These are phyloP conservation scores for Quadriops clusia DNA, from an alignment of 2,888 invertebrate genomes.

Conservation along the genomic window DNA sequence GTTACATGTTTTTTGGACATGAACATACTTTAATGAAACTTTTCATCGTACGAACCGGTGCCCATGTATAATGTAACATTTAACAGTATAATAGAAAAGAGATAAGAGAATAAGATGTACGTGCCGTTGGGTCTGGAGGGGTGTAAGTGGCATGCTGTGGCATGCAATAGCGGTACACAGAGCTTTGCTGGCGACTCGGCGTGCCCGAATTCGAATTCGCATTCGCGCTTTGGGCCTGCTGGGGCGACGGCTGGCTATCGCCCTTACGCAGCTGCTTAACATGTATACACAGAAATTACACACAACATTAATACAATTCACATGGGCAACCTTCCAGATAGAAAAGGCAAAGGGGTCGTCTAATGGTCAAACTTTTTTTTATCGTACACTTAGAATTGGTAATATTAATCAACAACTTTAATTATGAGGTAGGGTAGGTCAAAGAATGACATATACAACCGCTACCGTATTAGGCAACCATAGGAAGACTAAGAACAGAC, in stretches of 20 bases:
- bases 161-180: constrained; percentile 48
- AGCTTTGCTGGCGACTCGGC: constrained; percentile 36
- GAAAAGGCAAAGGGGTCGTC: too few relatives aligned
- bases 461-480: too few relatives aligned
- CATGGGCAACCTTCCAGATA: too few relatives aligned
- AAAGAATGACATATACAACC: too few relatives aligned
- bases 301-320: constrained; percentile 29
- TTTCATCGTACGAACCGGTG: constrained; percentile 1
- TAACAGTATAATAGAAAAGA: constrained; percentile 22
- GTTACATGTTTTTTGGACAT: too few relatives aligned
- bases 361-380: too few relatives aligned
- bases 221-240: too few relatives aligned
- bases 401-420: too few relatives aligned
- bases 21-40: too few relatives aligned
- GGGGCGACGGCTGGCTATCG: constrained; percentile 35
- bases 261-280: constrained; percentile 38
- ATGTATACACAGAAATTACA: constrained; percentile 37
- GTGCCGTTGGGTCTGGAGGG: constrained; percentile 50
- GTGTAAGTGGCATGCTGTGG: constrained; percentile 49
- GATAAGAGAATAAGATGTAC: constrained; percentile 36
- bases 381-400: too few relatives aligned
- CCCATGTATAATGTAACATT: constrained; percentile 9
- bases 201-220: constrained; percentile 26
- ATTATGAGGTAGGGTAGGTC: too few relatives aligned
- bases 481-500: too few relatives aligned